Percentiles rank a stretch among this genome's conserved stretches.
Evolutionary conservation across 2,113 vertebrate species (phyloP).

Genomic region (Falcunculus frontatus): DNA sequence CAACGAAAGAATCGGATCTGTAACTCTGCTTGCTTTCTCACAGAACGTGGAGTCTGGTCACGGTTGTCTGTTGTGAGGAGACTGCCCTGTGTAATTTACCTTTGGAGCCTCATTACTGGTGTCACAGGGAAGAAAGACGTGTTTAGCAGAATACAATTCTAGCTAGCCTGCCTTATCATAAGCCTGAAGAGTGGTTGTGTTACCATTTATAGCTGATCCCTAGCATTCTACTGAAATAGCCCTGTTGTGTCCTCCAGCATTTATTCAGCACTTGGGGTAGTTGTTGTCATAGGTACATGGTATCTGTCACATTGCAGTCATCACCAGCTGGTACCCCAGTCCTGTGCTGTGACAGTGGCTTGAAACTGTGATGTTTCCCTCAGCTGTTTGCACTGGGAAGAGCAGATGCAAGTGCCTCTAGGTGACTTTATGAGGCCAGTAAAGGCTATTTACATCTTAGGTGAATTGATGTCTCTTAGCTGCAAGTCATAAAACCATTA

Average conservation of each 20-base stretch:
- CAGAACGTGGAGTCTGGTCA: no score
- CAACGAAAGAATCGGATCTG: neutral
- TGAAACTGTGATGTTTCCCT: neutral
- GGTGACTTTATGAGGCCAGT: neutral
- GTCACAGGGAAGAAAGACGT: neutral
- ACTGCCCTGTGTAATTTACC: neutral
- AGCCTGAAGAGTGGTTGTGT: neutral
- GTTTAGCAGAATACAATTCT: neutral
- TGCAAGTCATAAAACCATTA: neutral
- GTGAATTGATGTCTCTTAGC: neutral
- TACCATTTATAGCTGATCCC: neutral
- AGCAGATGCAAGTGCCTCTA: neutral
- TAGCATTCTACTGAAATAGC: neutral
- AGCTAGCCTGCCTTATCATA: neutral
- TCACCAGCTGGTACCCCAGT: accelerated
- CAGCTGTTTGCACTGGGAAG: neutral
- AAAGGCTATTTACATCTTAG: neutral
- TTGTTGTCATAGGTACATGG: neutral
- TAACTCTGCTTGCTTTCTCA: neutral
- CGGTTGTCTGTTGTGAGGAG: neutral
- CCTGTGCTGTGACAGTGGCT: neutral
- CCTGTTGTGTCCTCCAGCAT: neutral
- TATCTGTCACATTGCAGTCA: neutral
- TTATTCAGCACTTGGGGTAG: neutral
- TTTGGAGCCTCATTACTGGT: neutral